These are phyloP conservation scores for Platygyra sinensis DNA, from an alignment of 64 coral and sea anemone genomes.

Conservation along the genomic window DNA sequence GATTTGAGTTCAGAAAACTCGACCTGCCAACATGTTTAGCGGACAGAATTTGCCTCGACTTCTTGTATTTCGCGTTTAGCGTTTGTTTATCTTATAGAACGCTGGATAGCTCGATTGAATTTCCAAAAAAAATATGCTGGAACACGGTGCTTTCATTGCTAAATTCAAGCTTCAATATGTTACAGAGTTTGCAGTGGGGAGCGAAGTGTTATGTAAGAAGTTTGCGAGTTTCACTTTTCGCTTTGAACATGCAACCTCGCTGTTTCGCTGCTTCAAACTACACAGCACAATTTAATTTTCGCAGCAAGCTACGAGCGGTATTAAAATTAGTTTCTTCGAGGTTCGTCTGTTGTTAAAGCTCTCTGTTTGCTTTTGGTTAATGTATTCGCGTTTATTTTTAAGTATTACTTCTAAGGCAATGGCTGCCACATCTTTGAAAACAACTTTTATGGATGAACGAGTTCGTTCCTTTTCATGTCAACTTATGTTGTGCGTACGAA, in stretches of 20 bases:
- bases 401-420: not conserved
- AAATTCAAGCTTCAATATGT: not conserved
- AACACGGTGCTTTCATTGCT: not conserved
- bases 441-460: not conserved
- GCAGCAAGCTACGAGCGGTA: not conserved
- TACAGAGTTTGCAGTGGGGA: too few relatives aligned
- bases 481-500: not conserved
- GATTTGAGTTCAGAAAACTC: not conserved
- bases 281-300: too few relatives aligned
- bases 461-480: not conserved
- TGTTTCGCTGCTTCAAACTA: too few relatives aligned
- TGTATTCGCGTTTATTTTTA: not conserved
- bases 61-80: not conserved
- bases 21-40: not conserved
- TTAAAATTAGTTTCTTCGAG: not conserved
- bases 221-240: too few relatives aligned
- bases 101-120: not conserved
- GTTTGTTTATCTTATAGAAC: conserved; percentile 19
- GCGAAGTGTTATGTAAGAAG: too few relatives aligned
- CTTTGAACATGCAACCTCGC: too few relatives aligned
- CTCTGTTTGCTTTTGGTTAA: not conserved
- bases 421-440: not conserved
- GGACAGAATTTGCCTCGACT: not conserved
- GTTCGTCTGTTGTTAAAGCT: not conserved
- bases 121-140: not conserved